Evolutionary conservation across 35 echinoderm and acorn worm species (phyloP).

Genomic region (Amphiura filiformis): DNA sequence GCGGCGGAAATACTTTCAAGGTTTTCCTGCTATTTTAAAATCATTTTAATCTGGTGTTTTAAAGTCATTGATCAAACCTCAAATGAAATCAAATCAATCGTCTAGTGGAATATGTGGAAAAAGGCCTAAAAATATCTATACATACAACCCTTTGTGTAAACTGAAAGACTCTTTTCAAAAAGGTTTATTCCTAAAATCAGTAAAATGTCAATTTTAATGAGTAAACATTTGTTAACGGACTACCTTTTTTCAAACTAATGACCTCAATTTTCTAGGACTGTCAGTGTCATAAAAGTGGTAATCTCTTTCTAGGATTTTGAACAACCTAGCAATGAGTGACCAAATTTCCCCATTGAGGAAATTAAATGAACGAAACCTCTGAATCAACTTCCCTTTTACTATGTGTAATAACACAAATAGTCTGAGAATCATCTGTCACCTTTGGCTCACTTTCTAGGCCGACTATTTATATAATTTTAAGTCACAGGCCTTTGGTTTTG

Average conservation of each 20-base stretch:
- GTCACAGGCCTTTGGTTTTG: neutral
- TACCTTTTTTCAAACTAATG: neutral
- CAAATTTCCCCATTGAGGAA: neutral
- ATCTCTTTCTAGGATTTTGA: neutral
- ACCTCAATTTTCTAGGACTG: neutral
- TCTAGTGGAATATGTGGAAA: too few relatives aligned
- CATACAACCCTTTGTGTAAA: too few relatives aligned
- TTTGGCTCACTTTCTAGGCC: neutral
- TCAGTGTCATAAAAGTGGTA: neutral
- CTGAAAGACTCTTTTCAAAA: too few relatives aligned
- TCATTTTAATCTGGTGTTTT: too few relatives aligned
- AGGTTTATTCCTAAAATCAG: too few relatives aligned
- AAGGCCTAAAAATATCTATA: too few relatives aligned
- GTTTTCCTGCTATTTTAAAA: too few relatives aligned
- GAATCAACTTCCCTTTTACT: neutral
- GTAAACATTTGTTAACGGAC: too few relatives aligned
- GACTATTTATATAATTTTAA: neutral
- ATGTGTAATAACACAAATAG: conserved; percentile 7
- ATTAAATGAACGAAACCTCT: neutral
- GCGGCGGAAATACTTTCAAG: too few relatives aligned
- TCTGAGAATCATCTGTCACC: neutral
- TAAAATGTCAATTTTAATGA: too few relatives aligned
- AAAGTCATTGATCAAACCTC: too few relatives aligned
- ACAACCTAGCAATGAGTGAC: neutral
- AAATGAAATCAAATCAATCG: too few relatives aligned